Evolutionary conservation across 2,888 invertebrate genomes (phyloP).

Genomic region (Linyphia triangularis): DNA sequence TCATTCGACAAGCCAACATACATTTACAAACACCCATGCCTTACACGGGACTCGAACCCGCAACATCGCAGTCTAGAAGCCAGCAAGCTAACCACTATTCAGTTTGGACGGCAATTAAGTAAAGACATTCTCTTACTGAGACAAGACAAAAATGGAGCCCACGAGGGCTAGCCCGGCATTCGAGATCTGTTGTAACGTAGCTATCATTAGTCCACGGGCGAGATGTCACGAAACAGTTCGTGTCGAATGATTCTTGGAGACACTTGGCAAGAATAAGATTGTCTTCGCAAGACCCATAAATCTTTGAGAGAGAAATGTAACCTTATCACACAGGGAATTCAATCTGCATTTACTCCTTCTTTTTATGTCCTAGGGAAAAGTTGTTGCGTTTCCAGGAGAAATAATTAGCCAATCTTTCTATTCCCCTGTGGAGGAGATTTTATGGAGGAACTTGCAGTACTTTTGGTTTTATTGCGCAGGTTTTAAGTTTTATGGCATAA

Average conservation of each 20-base stretch:
- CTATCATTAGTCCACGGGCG: slow-evolving; percentile 14
- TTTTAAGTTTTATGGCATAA: too few relatives aligned
- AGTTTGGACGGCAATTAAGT: too few relatives aligned
- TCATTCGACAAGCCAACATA: too few relatives aligned
- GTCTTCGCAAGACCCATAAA: slow-evolving; percentile 20
- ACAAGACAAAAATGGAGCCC: slow-evolving; percentile 21
- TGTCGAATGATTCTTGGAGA: slow-evolving; percentile 15
- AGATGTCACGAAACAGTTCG: slow-evolving; percentile 36
- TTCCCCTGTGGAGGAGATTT: slow-evolving; percentile 1
- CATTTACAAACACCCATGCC: too few relatives aligned
- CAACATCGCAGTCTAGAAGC: too few relatives aligned
- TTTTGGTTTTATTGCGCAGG: too few relatives aligned
- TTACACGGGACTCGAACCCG: too few relatives aligned
- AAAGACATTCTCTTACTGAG: too few relatives aligned
- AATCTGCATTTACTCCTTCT: background rate
- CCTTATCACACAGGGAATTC: slow-evolving; percentile 29
- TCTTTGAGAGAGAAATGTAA: slow-evolving; percentile 26
- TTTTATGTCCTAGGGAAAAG: background rate
- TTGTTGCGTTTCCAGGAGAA: slow-evolving; percentile 11
- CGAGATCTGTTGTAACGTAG: background rate
- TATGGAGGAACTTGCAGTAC: background rate
- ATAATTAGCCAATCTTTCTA: slow-evolving; percentile 18
- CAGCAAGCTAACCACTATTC: too few relatives aligned
- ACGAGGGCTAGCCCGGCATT: background rate
- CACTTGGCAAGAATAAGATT: slow-evolving; percentile 3